These are phyloP conservation scores for Calidris pugnax DNA, from an alignment of 2,113 vertebrate species.

Conservation along the genomic window DNA sequence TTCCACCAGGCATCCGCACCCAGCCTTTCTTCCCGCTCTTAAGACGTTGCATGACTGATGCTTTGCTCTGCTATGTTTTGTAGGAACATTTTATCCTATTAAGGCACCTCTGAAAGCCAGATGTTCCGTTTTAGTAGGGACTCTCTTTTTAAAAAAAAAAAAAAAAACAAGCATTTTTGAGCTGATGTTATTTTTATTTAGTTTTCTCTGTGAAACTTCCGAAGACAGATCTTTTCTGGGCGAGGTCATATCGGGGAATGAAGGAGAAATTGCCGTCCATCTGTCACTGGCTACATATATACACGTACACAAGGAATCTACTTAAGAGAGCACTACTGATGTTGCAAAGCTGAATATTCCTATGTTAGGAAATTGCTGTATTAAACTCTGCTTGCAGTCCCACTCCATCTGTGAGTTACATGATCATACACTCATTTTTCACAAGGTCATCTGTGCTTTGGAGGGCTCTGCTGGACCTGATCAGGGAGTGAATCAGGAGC, in stretches of 20 bases:
- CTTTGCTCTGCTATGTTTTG: neutral
- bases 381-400: neutral
- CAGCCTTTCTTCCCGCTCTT: neutral
- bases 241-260: neutral
- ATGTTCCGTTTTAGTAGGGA: neutral
- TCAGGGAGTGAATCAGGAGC: neutral
- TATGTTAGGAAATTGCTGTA: neutral
- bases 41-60: neutral
- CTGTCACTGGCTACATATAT: neutral
- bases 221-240: neutral
- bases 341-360: neutral
- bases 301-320: neutral
- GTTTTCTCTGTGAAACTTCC: slow-evolving; percentile 4
- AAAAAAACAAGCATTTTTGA: neutral
- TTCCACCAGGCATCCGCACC: neutral
- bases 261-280: neutral
- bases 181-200: slow-evolving; percentile 44
- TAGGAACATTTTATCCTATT: slow-evolving; percentile 6
- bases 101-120: neutral
- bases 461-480: neutral
- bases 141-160: neutral
- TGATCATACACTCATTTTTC: neutral
- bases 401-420: neutral
- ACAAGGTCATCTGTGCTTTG: neutral
- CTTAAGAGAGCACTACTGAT: neutral